These are phyloP conservation scores for Dipodomys merriami DNA, from an alignment of 2,113 vertebrate species.

Conservation along the genomic window DNA sequence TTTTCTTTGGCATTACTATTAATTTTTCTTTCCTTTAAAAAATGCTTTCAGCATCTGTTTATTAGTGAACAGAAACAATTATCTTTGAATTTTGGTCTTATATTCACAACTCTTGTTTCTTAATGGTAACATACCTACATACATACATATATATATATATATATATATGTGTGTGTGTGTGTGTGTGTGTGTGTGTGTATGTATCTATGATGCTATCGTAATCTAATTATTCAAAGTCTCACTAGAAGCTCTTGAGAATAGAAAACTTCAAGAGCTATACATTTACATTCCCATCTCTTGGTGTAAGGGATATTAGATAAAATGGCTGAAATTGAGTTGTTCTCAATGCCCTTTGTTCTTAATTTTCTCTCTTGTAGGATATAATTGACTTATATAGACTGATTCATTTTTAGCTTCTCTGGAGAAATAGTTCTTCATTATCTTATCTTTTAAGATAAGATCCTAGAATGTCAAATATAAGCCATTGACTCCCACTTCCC, in stretches of 20 bases:
- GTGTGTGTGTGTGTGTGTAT: no score
- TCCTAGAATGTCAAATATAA: not conserved
- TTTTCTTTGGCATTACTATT: not conserved
- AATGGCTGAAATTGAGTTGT: not conserved
- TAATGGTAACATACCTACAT: not conserved
- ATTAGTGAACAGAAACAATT: no score
- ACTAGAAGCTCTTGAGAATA: not conserved
- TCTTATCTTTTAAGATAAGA: not conserved
- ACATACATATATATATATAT: no score
- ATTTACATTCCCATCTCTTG: not conserved
- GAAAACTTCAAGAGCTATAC: not conserved
- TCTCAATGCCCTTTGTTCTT: not conserved
- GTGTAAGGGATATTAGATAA: not conserved
- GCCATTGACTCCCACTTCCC: not conserved
- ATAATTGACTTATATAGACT: not conserved
- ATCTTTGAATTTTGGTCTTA: slow-evolving; percentile 22
- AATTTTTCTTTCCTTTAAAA: no score
- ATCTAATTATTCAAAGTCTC: not conserved
- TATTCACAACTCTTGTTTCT: not conserved
- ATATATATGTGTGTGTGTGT: no score
- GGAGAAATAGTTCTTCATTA: not conserved
- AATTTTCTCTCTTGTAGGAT: not conserved
- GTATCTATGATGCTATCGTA: no score
- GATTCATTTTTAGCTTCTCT: not conserved
- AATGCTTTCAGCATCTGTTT: not conserved